Conservation (phyloP, 2,797 vertebrate species). For the Dromococcyx pavoninus region DNA sequence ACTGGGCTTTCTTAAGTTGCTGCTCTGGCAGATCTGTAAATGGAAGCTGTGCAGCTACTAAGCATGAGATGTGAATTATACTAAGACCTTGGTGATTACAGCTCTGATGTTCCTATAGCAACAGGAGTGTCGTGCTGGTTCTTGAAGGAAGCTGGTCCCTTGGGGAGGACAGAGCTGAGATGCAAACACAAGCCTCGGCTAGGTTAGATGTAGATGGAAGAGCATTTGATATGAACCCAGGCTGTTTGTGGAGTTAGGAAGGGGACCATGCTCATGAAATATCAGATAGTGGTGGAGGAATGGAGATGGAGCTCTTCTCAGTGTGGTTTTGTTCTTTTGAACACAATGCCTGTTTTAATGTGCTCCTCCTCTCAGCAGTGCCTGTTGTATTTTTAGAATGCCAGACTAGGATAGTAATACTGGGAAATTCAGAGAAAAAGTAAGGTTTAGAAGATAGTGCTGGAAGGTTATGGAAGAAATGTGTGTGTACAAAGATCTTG, state of each 20-base stretch:
- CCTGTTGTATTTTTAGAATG: not conserved
- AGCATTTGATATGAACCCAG: not conserved
- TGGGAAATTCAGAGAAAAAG: not conserved
- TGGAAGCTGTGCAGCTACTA: not conserved
- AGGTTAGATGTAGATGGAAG: not conserved
- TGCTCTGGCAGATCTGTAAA: not conserved
- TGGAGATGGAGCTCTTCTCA: not conserved
- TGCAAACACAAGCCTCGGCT: not conserved
- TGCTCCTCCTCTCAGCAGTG: not conserved
- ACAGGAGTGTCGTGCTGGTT: slow-evolving; percentile 35
- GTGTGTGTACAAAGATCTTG: not conserved
- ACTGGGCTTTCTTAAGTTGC: not conserved
- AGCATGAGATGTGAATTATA: slow-evolving; percentile 1
- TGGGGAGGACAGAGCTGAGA: slow-evolving; percentile 22
- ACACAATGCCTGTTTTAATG: not conserved
- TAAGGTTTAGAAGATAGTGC: not conserved
- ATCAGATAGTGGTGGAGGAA: not conserved
- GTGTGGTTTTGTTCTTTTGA: not conserved
- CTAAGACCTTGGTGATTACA: slow-evolving; percentile 47
- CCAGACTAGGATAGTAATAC: not conserved
- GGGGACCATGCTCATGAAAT: fast-evolving
- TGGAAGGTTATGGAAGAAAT: not conserved
- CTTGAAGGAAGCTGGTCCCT: slow-evolving; percentile 41
- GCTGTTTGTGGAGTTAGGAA: not conserved
- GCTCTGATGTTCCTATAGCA: slow-evolving; percentile 72